Evolutionary conservation across 2,888 invertebrate genomes (phyloP), one percentile per base, ranked within the genome.

Genomic region (Meiosimyza platycephala): DNA sequence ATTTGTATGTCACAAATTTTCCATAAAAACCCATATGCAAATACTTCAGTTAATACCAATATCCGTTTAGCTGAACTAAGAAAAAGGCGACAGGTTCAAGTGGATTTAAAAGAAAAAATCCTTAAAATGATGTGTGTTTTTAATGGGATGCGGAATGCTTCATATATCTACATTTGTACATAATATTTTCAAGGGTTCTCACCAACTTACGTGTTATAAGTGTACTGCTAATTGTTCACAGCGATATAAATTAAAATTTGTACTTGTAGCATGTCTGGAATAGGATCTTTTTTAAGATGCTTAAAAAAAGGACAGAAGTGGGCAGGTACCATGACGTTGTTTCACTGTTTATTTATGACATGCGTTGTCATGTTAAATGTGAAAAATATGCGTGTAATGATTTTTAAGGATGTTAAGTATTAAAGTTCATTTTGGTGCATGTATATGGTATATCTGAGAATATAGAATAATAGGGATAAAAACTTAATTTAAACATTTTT

Each of bases 151-250:
- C 28, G n/a, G 13, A 11, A 16, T 15, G n/a, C 40, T 52, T 28
- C 7, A 28, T 9, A 54, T 67, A 6, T 33, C 9, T 28, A 6
- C 15, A 13, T 48, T 5, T 1, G 3, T 6, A 12, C 16, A 2
- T 48, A 22, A 28, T 28, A 28, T 50, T 48, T 18, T 13, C 51
- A 12, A 15, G n/a, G 13, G n/a, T 18, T 64, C 18, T 12, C n/a
- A 16, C 13, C 40, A 11, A 13, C 33, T 9, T 60, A 28, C 40
- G 11, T 57, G 57, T 18, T 57, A 1, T 57, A 57, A 18, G 15
- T 54, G n/a, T 54, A 54, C 16, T 54, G 62, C 62, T 70, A 70
- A 70, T 70, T 63, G 70, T 70, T 70, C 62, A 70, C 70, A 54
- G 63, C 22, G 50, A 16, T 33, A 40, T 18, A 62, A 62, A 54